Percentiles rank a stretch among this genome's conserved stretches.
Conservation (phyloP, 2,888 invertebrate genomes). For the Steinernema carpocapsae region DNA sequence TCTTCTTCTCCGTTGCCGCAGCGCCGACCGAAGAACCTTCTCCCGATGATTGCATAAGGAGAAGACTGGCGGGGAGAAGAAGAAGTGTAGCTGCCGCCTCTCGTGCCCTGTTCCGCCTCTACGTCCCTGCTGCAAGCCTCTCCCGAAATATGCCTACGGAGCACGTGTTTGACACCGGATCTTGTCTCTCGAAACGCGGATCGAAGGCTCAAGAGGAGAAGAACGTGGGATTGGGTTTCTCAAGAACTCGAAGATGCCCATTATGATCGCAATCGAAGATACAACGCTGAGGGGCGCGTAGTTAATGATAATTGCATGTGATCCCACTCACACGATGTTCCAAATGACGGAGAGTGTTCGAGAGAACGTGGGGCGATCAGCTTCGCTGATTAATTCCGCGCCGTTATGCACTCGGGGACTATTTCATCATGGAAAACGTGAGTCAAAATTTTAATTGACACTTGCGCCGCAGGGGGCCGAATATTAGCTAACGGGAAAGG, state of each 20-base stretch:
- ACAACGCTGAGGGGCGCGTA: no score
- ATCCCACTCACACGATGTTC: not conserved
- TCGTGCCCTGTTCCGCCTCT: not conserved
- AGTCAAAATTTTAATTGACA: slow-evolving; percentile 6
- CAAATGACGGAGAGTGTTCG: not conserved
- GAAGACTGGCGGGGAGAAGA: not conserved
- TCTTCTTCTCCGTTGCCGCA: not conserved
- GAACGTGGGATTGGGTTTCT: not conserved
- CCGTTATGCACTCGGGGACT: slow-evolving; percentile 11
- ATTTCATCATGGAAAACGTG: not conserved
- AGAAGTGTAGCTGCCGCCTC: not conserved
- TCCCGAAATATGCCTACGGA: no score
- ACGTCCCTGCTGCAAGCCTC: not conserved
- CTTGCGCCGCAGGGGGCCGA: no score
- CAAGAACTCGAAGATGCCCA: not conserved
- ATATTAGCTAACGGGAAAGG: no score
- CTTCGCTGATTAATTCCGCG: slow-evolving; percentile 9
- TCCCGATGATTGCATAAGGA: not conserved
- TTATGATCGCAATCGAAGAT: no score
- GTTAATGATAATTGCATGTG: not conserved
- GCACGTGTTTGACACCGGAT: no score
- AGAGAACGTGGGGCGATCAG: no score
- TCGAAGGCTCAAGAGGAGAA: no score
- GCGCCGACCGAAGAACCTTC: not conserved
- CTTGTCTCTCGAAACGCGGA: no score